These are phyloP conservation scores for Coendou prehensilis DNA, from an alignment of 2,797 vertebrate species.

Conservation along the genomic window DNA sequence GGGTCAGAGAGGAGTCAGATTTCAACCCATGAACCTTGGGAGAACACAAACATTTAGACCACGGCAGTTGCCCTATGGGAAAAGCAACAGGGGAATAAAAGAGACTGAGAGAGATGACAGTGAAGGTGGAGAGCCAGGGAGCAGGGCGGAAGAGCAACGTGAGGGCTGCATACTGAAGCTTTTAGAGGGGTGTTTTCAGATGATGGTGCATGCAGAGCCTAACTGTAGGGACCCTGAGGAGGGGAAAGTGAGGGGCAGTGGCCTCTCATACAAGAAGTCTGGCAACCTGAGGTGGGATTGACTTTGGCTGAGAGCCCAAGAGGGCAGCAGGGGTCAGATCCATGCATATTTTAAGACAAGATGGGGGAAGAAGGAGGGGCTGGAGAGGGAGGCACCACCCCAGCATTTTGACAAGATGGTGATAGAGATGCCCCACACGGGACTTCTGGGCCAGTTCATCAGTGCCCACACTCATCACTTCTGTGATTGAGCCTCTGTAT, in stretches of 20 bases:
- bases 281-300: background rate
- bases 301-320: background rate
- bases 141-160: background rate
- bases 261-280: fast-evolving
- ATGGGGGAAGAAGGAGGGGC: too few species aligned
- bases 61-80: too few species aligned
- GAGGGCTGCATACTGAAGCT: too few species aligned
- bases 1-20: background rate
- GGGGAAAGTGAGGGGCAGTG: background rate
- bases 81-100: background rate
- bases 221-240: background rate
- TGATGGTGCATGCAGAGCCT: background rate
- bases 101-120: background rate
- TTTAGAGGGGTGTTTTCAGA: background rate
- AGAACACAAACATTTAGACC: background rate
- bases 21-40: background rate
- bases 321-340: too few species aligned
- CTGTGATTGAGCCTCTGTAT: background rate
- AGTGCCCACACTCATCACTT: background rate
- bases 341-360: background rate
- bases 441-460: background rate
- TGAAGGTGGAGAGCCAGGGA: background rate
- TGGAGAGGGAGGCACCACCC: background rate
- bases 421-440: fast-evolving
- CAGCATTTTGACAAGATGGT: background rate